Evolutionary conservation across 2,888 invertebrate species (phyloP).

Genomic region (Steromphala cineraria): DNA sequence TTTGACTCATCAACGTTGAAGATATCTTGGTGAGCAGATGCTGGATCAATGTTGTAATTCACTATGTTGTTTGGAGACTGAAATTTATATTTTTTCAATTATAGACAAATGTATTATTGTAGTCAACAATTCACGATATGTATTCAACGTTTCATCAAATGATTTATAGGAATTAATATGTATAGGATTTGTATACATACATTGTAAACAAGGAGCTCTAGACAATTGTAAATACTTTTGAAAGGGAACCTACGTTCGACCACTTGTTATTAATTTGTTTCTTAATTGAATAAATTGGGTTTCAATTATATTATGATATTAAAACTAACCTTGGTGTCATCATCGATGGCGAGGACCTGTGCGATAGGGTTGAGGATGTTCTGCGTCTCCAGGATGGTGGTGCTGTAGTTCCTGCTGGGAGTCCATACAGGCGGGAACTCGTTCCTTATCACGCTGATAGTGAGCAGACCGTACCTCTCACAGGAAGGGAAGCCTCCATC

Average conservation of each 20-base stretch:
- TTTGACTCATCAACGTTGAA: conserved; percentile 45
- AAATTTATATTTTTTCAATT: too few species aligned
- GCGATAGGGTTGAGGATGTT: conserved; percentile 48
- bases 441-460: conserved; percentile 60
- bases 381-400: conserved; percentile 60
- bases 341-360: conserved; percentile 55
- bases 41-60: conserved; percentile 45
- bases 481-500: conserved; percentile 61
- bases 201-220: too few species aligned
- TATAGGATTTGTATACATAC: too few species aligned
- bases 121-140: too few species aligned
- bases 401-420: conserved; percentile 44
- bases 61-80: conserved; percentile 68
- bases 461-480: conserved; percentile 44
- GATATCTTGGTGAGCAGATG: conserved; percentile 37
- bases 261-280: too few species aligned
- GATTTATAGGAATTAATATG: too few species aligned
- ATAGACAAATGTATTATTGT: too few species aligned
- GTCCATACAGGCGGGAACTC: conserved; percentile 51
- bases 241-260: too few species aligned
- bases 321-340: conserved; percentile 45
- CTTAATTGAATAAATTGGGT: too few species aligned
- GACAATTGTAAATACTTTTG: too few species aligned
- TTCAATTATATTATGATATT: too few species aligned
- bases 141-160: too few species aligned